phyloP scores from a whole-genome alignment of 2,113 vertebrate species.

The Pelecanoides urinatrix region DNA sequence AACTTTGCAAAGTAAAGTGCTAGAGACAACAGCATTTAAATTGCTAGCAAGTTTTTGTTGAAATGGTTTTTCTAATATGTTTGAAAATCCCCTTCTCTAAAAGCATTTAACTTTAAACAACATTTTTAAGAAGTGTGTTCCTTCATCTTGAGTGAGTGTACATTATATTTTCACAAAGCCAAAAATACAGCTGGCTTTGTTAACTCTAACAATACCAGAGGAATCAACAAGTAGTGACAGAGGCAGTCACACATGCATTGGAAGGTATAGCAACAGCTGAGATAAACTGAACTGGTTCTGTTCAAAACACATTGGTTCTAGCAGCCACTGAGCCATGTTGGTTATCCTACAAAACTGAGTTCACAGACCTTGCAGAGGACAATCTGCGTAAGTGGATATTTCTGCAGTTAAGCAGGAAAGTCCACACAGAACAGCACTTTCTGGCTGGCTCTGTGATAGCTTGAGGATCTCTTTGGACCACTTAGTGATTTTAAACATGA shows the following conservation, averaged over 20 bases:
- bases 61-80: background rate
- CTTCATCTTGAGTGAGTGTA: background rate
- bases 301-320: background rate
- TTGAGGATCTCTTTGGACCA: background rate
- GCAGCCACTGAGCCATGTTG: background rate
- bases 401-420: background rate
- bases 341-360: background rate
- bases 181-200: background rate
- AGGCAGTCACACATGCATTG: background rate
- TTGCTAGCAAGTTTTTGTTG: background rate
- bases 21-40: background rate
- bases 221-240: background rate
- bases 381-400: rapidly evolving
- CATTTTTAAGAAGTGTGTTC: background rate
- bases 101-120: background rate
- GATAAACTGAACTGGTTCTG: background rate
- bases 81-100: background rate
- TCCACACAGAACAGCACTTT: background rate
- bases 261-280: background rate
- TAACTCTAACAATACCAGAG: background rate
- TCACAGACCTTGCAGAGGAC: background rate
- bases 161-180: background rate
- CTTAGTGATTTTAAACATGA: background rate
- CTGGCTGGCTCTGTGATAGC: background rate
- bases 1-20: background rate